Conservation (phyloP, 2,888 invertebrate genomes). For the Sminthurides aquaticus region DNA sequence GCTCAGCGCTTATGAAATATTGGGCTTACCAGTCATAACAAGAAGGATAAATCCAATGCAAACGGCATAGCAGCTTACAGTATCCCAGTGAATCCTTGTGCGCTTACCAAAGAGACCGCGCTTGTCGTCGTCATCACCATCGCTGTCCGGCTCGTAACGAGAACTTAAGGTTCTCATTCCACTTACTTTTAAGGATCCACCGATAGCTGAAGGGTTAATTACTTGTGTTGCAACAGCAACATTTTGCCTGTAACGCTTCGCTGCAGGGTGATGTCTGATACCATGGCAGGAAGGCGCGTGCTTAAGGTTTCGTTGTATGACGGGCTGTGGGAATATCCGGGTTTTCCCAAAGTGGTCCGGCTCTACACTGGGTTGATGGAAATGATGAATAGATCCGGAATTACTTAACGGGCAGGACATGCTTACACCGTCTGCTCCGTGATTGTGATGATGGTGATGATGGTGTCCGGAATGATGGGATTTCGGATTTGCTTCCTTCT, state of each 20-base stretch:
- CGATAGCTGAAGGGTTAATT: conserved; percentile 37
- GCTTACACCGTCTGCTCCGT: not conserved
- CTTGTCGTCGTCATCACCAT: conserved; percentile 33
- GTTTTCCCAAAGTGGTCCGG: not conserved
- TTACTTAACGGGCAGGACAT: not conserved
- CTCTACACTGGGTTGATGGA: not conserved
- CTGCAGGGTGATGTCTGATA: not conserved
- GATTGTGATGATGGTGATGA: conserved; percentile 1
- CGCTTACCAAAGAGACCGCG: conserved; percentile 14
- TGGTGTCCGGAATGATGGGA: not conserved
- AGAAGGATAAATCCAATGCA: conserved; percentile 31
- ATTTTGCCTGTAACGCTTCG: conserved; percentile 18
- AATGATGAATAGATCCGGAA: not conserved
- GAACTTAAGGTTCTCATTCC: conserved; percentile 24
- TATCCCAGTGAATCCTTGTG: conserved; percentile 27
- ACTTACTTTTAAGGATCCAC: conserved; percentile 31
- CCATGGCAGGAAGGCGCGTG: not conserved
- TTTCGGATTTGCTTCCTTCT: not conserved
- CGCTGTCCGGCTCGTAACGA: conserved; percentile 28
- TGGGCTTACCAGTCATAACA: conserved; percentile 35
- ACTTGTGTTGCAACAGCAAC: conserved; percentile 43
- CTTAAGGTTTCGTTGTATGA: not conserved
- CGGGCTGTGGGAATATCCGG: not conserved
- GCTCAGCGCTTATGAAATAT: too few relatives aligned
- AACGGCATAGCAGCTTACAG: conserved; percentile 29